Percentiles rank a stretch among this genome's conserved stretches.
Conservation (phyloP, 2,797 vertebrate genomes). For the Pteropus rufus region DNA sequence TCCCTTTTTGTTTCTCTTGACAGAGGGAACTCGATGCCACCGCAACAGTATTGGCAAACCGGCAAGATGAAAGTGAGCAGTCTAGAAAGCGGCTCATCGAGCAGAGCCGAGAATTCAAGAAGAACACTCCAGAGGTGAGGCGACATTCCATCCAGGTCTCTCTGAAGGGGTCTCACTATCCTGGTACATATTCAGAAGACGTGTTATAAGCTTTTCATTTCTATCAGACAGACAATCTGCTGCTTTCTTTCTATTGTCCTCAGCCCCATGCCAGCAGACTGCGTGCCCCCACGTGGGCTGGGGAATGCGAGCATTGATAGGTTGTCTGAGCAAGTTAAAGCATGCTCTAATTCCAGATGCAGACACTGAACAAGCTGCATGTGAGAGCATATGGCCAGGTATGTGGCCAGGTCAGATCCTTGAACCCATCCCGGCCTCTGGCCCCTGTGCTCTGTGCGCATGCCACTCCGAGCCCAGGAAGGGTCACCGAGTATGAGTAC, state of each 20-base stretch:
- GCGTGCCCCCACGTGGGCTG: fast-evolving
- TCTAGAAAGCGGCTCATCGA: conserved; percentile 94
- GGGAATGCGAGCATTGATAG: not conserved
- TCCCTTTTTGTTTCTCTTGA: conserved; percentile 64
- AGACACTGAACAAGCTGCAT: not conserved
- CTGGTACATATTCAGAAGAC: not conserved
- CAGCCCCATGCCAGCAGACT: not conserved
- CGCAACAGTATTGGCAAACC: conserved; percentile 94
- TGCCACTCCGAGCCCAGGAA: not conserved
- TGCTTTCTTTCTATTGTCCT: not conserved
- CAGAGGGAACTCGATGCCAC: conserved; percentile 90
- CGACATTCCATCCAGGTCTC: not conserved
- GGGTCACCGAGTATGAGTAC: not conserved
- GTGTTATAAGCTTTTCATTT: not conserved
- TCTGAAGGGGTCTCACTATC: not conserved
- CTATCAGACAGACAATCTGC: not conserved
- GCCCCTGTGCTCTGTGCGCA: no score
- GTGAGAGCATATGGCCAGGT: not conserved
- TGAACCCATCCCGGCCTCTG: not conserved
- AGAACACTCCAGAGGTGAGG: conserved; percentile 99
- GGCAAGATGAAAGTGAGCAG: conserved; percentile 99
- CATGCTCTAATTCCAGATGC: not conserved
- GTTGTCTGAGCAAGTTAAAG: not conserved
- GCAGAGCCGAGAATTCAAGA: conserved; percentile 99
- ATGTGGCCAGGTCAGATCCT: not conserved